Evolutionary conservation across 1,140 invertebrate species (phyloP).

Genomic region (Musca vetustissima): DNA sequence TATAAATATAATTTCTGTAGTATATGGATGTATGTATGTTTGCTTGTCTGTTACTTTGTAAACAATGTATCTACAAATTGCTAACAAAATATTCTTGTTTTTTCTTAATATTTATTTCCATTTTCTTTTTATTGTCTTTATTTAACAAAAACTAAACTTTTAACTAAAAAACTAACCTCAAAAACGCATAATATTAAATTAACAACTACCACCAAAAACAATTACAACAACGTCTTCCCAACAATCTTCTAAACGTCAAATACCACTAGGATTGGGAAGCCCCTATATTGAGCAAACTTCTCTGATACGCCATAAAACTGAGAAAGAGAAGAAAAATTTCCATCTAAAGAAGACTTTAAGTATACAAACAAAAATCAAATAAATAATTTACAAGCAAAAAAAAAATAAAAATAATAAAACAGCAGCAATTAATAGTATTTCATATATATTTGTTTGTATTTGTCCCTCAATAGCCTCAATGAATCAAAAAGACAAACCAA

Average conservation of each 20-base stretch:
- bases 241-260: conserved; percentile 1
- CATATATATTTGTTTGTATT: background rate
- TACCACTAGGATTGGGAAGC: conserved; percentile 53
- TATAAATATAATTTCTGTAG: too few relatives aligned
- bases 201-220: background rate
- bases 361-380: conserved; percentile 47
- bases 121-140: too few relatives aligned
- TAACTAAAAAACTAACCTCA: background rate
- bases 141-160: too few relatives aligned
- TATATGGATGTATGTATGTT: too few relatives aligned
- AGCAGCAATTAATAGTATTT: background rate
- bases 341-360: conserved; percentile 54
- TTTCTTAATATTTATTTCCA: too few relatives aligned
- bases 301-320: conserved; percentile 52
- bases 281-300: conserved; percentile 50
- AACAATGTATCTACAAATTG: too few relatives aligned
- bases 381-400: conserved; percentile 18
- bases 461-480: background rate
- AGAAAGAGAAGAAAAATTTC: conserved; percentile 55
- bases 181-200: background rate
- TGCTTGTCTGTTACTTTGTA: too few relatives aligned
- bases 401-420: conserved; percentile 7
- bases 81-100: too few relatives aligned
- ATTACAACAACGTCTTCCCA: background rate
- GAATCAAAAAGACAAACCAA: background rate